Conservation (phyloP, 2,113 vertebrate species). For the Caranx ignobilis region DNA sequence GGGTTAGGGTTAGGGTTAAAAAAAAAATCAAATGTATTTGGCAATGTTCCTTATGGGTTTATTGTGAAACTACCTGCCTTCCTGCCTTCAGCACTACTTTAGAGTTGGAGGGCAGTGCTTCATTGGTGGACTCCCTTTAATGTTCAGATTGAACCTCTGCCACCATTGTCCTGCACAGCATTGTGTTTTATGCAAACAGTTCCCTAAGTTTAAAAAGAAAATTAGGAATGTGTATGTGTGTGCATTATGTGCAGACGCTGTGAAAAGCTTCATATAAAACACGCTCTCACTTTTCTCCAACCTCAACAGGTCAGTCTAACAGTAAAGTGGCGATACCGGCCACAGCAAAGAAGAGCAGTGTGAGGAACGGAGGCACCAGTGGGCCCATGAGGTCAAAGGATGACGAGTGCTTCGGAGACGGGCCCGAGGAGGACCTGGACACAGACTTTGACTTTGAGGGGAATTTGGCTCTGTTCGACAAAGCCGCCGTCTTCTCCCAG, state of each 20-base stretch:
- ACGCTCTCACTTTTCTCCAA: conserved; percentile 1
- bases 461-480: conserved; percentile 95
- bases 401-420: conserved; percentile 92
- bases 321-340: conserved; percentile 88
- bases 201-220: background rate
- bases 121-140: background rate
- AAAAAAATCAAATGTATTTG: too few relatives aligned
- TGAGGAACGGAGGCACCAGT: conserved; percentile 84
- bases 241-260: background rate
- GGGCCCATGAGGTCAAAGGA: conserved; percentile 88
- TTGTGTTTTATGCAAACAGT: background rate
- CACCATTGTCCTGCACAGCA: background rate
- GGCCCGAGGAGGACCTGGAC: conserved; percentile 89
- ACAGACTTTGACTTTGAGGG: conserved; percentile 96
- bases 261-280: background rate
- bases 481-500: conserved; percentile 94
- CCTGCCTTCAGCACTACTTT: too few relatives aligned
- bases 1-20: too few relatives aligned
- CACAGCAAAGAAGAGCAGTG: conserved; percentile 88
- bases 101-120: too few relatives aligned
- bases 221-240: background rate
- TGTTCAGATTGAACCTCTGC: background rate
- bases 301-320: conserved; percentile 87
- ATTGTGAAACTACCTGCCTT: too few relatives aligned
- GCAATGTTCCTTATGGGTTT: too few relatives aligned